phyloP scores from a whole-genome alignment of 1,140 invertebrate genomes.

The Drosophila parabipectinata region DNA sequence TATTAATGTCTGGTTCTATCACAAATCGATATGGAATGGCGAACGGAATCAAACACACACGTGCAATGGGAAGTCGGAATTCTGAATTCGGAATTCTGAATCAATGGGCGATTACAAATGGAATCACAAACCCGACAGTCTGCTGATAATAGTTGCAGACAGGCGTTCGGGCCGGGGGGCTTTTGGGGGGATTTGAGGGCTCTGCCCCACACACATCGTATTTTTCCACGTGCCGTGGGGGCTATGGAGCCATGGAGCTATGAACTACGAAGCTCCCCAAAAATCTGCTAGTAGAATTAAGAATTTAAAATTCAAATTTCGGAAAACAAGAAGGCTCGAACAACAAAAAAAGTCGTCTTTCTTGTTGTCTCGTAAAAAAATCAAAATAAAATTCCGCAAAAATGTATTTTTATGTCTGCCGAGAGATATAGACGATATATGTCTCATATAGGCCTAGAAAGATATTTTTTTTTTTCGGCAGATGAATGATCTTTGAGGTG shows the following conservation, averaged over 20 bases:
- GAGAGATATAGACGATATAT: constrained; percentile 7
- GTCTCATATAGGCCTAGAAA: constrained; percentile 65
- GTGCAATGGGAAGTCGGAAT: constrained; percentile 17
- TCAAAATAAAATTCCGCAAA: constrained; percentile 75
- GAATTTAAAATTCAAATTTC: constrained; percentile 70
- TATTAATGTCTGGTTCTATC: constrained; percentile 38
- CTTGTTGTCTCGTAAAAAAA: constrained; percentile 46
- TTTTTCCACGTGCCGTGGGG: constrained; percentile 31
- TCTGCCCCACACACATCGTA: constrained; percentile 14
- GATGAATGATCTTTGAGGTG: constrained; percentile 49
- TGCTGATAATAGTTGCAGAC: constrained; percentile 46
- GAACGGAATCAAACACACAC: constrained; percentile 1
- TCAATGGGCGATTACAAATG: constrained; percentile 54
- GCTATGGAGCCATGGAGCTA: no score
- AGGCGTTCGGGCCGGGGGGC: constrained; percentile 8
- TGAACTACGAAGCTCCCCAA: constrained; percentile 7
- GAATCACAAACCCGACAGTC: constrained; percentile 30
- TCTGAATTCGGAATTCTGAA: constrained; percentile 23
- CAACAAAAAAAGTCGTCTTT: constrained; percentile 20
- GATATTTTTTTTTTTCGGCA: constrained; percentile 18
- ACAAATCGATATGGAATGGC: constrained; percentile 39
- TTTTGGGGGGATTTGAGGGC: constrained; percentile 4
- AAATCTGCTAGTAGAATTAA: background rate
- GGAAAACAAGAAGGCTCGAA: constrained; percentile 30
- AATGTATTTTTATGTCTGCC: constrained; percentile 60